phyloP scores from a whole-genome alignment of 2,113 vertebrate genomes.

The Thalassarche chlororhynchos region DNA sequence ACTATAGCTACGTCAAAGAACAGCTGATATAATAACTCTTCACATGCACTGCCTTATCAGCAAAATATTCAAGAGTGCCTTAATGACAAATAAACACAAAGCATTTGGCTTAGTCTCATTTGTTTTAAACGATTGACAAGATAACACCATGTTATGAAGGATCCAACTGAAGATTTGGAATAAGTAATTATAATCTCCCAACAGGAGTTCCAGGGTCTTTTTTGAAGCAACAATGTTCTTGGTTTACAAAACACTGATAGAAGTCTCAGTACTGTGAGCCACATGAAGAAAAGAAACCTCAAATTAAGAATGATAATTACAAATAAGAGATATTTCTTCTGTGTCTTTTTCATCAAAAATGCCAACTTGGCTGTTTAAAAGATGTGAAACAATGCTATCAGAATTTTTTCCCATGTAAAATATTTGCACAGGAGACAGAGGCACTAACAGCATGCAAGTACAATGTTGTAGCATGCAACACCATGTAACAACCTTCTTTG shows the following conservation, averaged over 20 bases:
- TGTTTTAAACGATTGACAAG: background rate
- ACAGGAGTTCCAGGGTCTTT: background rate
- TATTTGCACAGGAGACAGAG: background rate
- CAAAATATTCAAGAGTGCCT: background rate
- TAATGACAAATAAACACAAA: background rate
- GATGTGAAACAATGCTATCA: background rate
- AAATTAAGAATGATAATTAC: conserved; percentile 23
- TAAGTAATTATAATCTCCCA: background rate
- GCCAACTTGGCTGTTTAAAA: background rate
- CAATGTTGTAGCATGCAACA: background rate
- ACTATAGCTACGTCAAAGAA: background rate
- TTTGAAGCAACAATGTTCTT: conserved; percentile 1
- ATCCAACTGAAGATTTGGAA: conserved; percentile 3
- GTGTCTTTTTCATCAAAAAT: background rate
- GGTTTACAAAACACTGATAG: background rate
- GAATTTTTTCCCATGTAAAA: background rate
- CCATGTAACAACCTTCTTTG: background rate
- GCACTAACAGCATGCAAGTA: background rate
- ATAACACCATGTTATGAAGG: background rate
- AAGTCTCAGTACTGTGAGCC: background rate
- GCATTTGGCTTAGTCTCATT: background rate
- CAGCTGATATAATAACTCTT: background rate
- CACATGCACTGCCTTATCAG: background rate
- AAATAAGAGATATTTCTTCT: background rate
- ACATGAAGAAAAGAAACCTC: background rate